phyloP scores from a whole-genome alignment of 1,140 invertebrate species.

The Trichogramma pretiosum region DNA sequence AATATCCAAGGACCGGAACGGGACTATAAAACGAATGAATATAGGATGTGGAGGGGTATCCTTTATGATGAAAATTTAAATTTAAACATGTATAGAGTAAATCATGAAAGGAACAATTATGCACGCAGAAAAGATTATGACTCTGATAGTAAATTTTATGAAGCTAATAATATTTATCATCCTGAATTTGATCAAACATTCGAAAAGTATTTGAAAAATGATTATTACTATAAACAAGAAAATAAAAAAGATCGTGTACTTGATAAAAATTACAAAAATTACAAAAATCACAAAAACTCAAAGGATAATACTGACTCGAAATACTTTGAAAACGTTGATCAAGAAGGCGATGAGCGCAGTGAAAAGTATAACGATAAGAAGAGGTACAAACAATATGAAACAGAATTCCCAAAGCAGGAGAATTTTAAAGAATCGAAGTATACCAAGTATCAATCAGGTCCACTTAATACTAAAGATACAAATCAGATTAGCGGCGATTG shows the following conservation, averaged over 20 bases:
- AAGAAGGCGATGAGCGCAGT: not conserved
- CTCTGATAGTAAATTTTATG: not conserved
- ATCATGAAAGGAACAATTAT: no score
- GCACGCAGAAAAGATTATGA: not conserved
- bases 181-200: not conserved
- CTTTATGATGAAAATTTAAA: no score
- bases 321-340: constrained; percentile 7
- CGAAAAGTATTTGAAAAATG: not conserved
- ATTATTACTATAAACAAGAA: not conserved
- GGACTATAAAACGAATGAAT: not conserved
- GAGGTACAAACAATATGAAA: constrained; percentile 2
- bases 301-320: constrained; percentile 1
- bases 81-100: no score
- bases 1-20: not conserved
- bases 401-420: constrained; percentile 1
- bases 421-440: constrained; percentile 11
- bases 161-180: not conserved
- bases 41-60: no score
- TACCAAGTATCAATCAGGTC: not conserved
- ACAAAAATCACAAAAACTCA: not conserved
- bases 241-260: not conserved
- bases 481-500: constrained; percentile 10
- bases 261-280: not conserved
- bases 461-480: constrained; percentile 4
- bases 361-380: constrained; percentile 1